Evolutionary conservation across 1,140 invertebrate species (phyloP), one percentile per base, ranked within the genome.

Genomic region (Ridgeia piscesae): DNA sequence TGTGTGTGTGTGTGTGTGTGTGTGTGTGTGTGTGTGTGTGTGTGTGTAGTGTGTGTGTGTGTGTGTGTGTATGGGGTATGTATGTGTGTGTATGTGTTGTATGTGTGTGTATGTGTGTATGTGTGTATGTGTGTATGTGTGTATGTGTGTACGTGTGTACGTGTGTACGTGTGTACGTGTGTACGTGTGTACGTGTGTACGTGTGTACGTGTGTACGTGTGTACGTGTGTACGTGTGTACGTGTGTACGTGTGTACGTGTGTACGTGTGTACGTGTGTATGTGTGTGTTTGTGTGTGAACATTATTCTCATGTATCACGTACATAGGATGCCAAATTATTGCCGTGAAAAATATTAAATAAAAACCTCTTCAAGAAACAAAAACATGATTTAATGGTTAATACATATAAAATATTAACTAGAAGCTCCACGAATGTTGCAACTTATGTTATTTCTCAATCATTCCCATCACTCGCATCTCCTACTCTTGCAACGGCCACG

Each of bases 311-410:
- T 42, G 42, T 42, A 6, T 42, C 42, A 42, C 4, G 11, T 42
- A 6, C 42, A 42, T n/a, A n/a, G n/a, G n/a, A n/a, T n/a, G n/a
- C n/a, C 11, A 42, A 77, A 77, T 14, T 31, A 77, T 42, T 77
- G 58, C 27, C 17, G 14, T 89, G 31, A 92, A 34, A 92, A 35
- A 35, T 91, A 27, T 91, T 35, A n/a, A n/a, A n/a, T 42, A 42
- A 35, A 91, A 48, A 35, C 34, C 34, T 35, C 33, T 91, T 35
- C 34, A 50, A 34, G 1, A 35, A 42, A 77, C 58, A 77, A 8
- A 8, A 42, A 6, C 1, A 2, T 77, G 58, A 31, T 17, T 77
- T 1, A 77, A 77, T 77, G 17, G 8, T 31, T 21, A 31, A 77
- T 14, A 77, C n/a, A n/a, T n/a, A n/a, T n/a, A n/a, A n/a, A n/a